Evolutionary conservation across 1,140 invertebrate species (phyloP).

Genomic region (Pinna nobilis): DNA sequence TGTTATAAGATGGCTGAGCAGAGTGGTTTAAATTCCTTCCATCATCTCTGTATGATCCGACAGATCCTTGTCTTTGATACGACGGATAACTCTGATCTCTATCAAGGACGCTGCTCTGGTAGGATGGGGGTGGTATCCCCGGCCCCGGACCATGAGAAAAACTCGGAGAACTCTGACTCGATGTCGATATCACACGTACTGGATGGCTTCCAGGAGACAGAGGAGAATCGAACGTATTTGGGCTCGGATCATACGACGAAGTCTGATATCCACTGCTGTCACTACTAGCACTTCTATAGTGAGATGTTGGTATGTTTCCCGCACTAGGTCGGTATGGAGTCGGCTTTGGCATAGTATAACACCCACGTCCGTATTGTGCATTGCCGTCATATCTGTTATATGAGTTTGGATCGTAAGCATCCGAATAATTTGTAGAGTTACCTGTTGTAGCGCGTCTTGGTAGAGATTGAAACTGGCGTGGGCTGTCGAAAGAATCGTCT

Average conservation of each 20-base stretch:
- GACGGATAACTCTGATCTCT: constrained; percentile 23
- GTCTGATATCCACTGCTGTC: constrained; percentile 41
- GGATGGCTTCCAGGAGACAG: constrained; percentile 22
- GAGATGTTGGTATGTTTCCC: constrained; percentile 27
- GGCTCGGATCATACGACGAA: constrained; percentile 28
- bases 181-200: constrained; percentile 13
- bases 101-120: constrained; percentile 25
- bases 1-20: no score
- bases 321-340: constrained; percentile 43
- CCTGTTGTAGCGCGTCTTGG: constrained; percentile 30
- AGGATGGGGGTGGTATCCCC: constrained; percentile 40
- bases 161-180: neutral
- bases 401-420: constrained; percentile 20
- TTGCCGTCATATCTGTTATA: constrained; percentile 29
- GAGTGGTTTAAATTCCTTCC: no score
- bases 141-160: constrained; percentile 33
- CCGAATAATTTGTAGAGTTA: constrained; percentile 5
- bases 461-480: constrained; percentile 39
- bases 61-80: constrained; percentile 50
- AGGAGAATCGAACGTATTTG: constrained; percentile 24
- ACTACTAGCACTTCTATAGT: constrained; percentile 37
- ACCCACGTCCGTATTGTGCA: constrained; percentile 27
- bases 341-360: constrained; percentile 43
- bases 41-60: constrained; percentile 2
- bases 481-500: constrained; percentile 28